Base-by-base conservation (phyloP, 2,113 vertebrate genomes). In the Coturnix japonica region DNA sequence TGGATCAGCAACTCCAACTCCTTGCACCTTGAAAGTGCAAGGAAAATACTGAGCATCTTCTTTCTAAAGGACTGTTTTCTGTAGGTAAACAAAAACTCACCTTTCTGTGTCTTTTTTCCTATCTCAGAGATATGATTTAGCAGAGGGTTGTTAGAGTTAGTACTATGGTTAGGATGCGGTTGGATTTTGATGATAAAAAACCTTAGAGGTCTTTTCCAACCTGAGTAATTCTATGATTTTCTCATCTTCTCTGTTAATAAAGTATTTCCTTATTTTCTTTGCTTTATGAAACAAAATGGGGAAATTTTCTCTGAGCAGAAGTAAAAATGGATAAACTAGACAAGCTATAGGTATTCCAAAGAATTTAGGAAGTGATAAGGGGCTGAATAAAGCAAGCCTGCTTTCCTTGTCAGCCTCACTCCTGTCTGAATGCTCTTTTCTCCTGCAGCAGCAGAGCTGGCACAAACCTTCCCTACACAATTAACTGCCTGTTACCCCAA, bases 391-490 rank as follows among this genome's bases (percentile, higher is more conserved):
- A 54, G 75, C 54, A 67, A 80, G 37, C 17, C 35, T 11, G 11
- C 13, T 1, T 53, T 54, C 8, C 31, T 11, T 5, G 5, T 81
- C 41, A 39, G 33, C 33, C 31, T 56, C 22, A 70, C n/a, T 2
- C 0, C 41, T 65, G 5, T 15, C 35, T 54, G 31, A 73, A 79
- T 12, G 31, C 37, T 91, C 33, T 56, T 60, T 67, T 31, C 46
- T 85, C 67, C 74, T 0, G 0, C 37, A 74, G 87, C 75, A 39
- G 49, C 23, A 81, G 31, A 85, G 82, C 76, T 66, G 80, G 77
- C 56, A 82, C 64, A 87, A 54, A 78, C 65, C 41, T 33, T 91
- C 80, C 90, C 93, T 54, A 15, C 72, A 46, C 93, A 92, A 89
- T 91, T 92, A 92, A 77, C 69, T 87, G 56, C 30, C 94, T 69